Conservation (phyloP, 2,888 invertebrate genomes). For the Anaspis maculata region DNA sequence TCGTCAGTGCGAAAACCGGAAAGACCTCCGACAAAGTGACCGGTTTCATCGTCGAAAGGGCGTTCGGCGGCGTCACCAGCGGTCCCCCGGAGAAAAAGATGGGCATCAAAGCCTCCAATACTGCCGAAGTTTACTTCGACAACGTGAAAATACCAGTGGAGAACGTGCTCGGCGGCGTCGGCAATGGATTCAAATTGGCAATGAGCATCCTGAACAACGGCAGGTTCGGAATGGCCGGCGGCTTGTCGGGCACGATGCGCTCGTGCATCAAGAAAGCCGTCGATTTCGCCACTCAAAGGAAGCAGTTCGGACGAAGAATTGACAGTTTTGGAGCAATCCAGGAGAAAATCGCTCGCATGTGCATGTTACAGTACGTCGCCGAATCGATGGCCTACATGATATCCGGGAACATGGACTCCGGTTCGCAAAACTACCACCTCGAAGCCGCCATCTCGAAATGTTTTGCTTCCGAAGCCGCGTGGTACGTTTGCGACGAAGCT, state of each 20-base stretch:
- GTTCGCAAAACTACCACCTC: slow-evolving; percentile 87
- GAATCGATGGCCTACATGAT: slow-evolving; percentile 93
- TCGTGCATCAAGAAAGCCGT: slow-evolving; percentile 79
- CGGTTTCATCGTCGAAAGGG: slow-evolving; percentile 92
- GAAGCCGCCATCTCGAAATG: slow-evolving; percentile 97
- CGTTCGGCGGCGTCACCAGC: slow-evolving; percentile 86
- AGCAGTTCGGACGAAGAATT: slow-evolving; percentile 84
- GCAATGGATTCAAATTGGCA: slow-evolving; percentile 91
- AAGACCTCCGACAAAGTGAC: slow-evolving; percentile 67
- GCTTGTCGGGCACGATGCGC: slow-evolving; percentile 86
- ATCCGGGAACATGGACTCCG: slow-evolving; percentile 93
- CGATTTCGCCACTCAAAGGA: slow-evolving; percentile 81
- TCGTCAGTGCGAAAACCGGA: slow-evolving; percentile 58
- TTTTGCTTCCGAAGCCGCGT: slow-evolving; percentile 92
- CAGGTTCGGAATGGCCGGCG: slow-evolving; percentile 95
- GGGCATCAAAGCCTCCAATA: slow-evolving; percentile 98
- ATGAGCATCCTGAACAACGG: slow-evolving; percentile 99
- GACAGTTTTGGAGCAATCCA: slow-evolving; percentile 77
- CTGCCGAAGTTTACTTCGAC: slow-evolving; percentile 44
- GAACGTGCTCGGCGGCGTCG: slow-evolving; percentile 79
- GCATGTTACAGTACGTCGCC: slow-evolving; percentile 82
- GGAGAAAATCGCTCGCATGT: slow-evolving; percentile 92
- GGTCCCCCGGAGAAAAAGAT: slow-evolving; percentile 97
- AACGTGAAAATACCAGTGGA: slow-evolving; percentile 35
- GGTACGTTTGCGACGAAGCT: slow-evolving; percentile 94